Conservation (phyloP, 2,797 vertebrate species). For the Ataeniobius toweri region DNA sequence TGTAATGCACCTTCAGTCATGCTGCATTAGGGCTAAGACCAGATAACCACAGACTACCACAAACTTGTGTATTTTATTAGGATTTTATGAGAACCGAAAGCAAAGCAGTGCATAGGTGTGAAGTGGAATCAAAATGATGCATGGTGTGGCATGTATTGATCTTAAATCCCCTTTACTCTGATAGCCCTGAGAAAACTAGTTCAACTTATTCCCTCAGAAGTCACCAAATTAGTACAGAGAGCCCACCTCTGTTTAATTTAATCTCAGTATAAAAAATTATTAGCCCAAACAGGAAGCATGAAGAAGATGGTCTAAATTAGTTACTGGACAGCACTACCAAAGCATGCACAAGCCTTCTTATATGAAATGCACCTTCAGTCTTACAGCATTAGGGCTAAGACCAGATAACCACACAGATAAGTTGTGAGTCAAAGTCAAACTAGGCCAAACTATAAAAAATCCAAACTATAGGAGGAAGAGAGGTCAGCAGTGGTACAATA, state of each 20-base stretch:
- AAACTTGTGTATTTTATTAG: neutral
- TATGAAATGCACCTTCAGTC: slow-evolving; percentile 57
- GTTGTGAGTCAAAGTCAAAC: slow-evolving; percentile 36
- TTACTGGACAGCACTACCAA: slow-evolving; percentile 24
- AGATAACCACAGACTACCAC: slow-evolving; percentile 57
- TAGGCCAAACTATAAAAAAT: slow-evolving; percentile 31
- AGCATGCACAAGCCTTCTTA: slow-evolving; percentile 52
- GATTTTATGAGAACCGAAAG: no score
- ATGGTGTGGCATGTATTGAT: no score
- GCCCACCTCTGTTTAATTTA: no score
- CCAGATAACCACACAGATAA: slow-evolving; percentile 69
- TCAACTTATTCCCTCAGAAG: no score
- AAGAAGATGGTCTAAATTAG: slow-evolving; percentile 29
- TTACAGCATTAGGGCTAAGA: slow-evolving; percentile 68
- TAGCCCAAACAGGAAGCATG: slow-evolving; percentile 1
- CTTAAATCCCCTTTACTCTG: no score
- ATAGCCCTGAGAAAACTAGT: no score
- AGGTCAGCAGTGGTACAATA: slow-evolving; percentile 41
- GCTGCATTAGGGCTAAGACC: slow-evolving; percentile 69
- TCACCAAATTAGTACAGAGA: no score
- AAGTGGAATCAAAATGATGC: no score
- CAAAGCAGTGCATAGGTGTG: no score
- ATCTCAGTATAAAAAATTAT: no score
- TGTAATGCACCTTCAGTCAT: slow-evolving; percentile 55
- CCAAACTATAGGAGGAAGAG: slow-evolving; percentile 29